Evolutionary conservation across 2,113 vertebrate genomes (phyloP).

Genomic region (Ardeotis arabs): DNA sequence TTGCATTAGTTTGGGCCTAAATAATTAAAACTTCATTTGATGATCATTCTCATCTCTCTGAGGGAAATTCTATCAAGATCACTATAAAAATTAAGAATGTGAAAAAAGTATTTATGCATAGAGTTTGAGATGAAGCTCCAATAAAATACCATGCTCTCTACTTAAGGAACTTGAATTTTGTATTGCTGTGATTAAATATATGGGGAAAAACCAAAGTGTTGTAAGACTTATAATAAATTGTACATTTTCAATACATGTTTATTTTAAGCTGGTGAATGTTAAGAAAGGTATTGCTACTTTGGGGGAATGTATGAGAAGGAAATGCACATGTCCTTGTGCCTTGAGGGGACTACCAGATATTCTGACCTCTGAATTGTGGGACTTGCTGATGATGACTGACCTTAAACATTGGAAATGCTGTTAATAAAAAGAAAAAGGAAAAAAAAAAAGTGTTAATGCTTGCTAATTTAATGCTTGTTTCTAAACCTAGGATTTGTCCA

Average conservation of each 20-base stretch:
- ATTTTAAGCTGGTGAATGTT: conserved; percentile 17
- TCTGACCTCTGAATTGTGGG: not conserved
- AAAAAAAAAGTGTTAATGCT: not conserved
- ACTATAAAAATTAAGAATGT: not conserved
- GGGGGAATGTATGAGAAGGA: not conserved
- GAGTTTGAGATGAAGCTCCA: not conserved
- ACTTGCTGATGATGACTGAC: not conserved
- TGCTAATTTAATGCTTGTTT: not conserved
- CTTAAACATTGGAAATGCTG: not conserved
- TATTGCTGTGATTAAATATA: not conserved
- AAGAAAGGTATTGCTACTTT: not conserved
- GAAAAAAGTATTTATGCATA: not conserved
- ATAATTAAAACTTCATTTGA: not conserved
- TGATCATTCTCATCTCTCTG: not conserved
- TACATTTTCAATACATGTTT: not conserved
- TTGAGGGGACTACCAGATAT: not conserved
- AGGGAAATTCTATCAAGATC: not conserved
- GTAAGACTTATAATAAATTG: not conserved
- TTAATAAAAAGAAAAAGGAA: not conserved
- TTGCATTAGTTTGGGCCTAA: not conserved
- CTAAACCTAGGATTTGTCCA: not conserved
- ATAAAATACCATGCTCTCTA: not conserved
- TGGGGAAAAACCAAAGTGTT: not conserved
- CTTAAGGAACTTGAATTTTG: not conserved
- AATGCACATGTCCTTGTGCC: not conserved